These are phyloP conservation scores for Pteria penguin DNA, from an alignment of 2,888 invertebrate genomes.

Conservation along the genomic window DNA sequence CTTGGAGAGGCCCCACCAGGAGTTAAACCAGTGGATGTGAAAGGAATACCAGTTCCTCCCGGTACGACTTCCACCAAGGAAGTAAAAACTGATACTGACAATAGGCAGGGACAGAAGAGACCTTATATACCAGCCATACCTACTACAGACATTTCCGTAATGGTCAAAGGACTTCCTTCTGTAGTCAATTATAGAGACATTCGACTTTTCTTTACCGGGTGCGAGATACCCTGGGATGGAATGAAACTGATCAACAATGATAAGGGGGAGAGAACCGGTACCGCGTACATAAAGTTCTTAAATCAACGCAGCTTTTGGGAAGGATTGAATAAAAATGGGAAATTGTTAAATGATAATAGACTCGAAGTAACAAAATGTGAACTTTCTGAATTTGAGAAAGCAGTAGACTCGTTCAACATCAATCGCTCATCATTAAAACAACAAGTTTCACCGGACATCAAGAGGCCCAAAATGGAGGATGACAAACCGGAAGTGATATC, in stretches of 20 bases:
- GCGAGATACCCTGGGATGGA: constrained; percentile 89
- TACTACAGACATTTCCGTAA: constrained; percentile 27
- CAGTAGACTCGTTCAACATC: constrained; percentile 83
- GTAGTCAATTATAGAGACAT: constrained; percentile 89
- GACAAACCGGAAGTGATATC: background rate
- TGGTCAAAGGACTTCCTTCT: constrained; percentile 82
- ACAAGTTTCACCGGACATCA: constrained; percentile 14
- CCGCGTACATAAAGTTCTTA: constrained; percentile 88
- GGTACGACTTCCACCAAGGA: background rate
- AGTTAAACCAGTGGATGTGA: background rate
- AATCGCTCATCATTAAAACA: constrained; percentile 29
- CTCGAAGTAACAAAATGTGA: constrained; percentile 86
- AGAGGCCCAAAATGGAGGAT: constrained; percentile 37
- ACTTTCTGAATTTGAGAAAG: constrained; percentile 87
- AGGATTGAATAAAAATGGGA: constrained; percentile 85
- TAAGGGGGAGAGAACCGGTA: constrained; percentile 88
- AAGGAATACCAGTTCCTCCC: background rate
- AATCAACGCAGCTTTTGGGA: constrained; percentile 86
- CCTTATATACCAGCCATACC: constrained; percentile 10
- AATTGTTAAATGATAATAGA: constrained; percentile 85
- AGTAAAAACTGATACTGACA: constrained; percentile 16
- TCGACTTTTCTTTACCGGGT: constrained; percentile 89
- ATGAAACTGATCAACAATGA: constrained; percentile 92
- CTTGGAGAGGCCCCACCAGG: constrained; percentile 35
- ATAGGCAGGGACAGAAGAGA: constrained; percentile 42